Percentiles rank a stretch among this genome's conserved stretches.
Conservation (phyloP, 1,140 invertebrate genomes). For the Drosophila sulfurigaster region DNA sequence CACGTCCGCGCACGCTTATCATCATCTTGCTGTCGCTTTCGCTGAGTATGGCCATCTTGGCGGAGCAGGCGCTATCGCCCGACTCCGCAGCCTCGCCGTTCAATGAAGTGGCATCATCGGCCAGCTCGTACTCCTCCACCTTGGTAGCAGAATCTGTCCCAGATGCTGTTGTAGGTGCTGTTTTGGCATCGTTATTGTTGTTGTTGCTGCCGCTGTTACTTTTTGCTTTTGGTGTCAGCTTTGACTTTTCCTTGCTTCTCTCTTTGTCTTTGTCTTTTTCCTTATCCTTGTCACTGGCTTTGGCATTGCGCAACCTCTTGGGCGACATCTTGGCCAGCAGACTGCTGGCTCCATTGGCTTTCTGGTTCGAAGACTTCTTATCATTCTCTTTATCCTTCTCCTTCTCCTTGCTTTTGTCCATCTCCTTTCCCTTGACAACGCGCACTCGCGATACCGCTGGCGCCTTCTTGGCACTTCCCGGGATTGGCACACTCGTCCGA, state of each 20-base stretch:
- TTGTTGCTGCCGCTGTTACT: constrained; percentile 18
- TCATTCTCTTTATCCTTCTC: constrained; percentile 68
- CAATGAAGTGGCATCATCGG: constrained; percentile 86
- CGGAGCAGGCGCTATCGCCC: constrained; percentile 39
- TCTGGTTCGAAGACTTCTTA: constrained; percentile 70
- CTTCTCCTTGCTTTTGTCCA: constrained; percentile 69
- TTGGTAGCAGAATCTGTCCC: constrained; percentile 23
- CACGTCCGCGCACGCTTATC: constrained; percentile 88
- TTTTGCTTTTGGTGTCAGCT: constrained; percentile 30
- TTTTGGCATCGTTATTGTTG: constrained; percentile 26
- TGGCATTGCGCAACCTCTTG: constrained; percentile 63
- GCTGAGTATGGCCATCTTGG: constrained; percentile 84
- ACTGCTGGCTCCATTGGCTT: constrained; percentile 47
- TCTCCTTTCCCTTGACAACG: constrained; percentile 51
- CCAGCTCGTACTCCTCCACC: constrained; percentile 86
- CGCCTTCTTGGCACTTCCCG: constrained; percentile 46
- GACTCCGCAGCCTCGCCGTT: constrained; percentile 76
- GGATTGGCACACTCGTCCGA: constrained; percentile 59
- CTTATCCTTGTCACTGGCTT: constrained; percentile 37
- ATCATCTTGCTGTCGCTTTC: constrained; percentile 85
- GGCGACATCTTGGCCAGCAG: constrained; percentile 74
- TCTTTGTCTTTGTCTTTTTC: constrained; percentile 42
- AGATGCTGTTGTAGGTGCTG: constrained; percentile 20
- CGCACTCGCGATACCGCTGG: constrained; percentile 42
- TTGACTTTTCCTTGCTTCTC: constrained; percentile 19